Conservation (phyloP, 2,113 vertebrate species). For the Pimephales promelas region DNA sequence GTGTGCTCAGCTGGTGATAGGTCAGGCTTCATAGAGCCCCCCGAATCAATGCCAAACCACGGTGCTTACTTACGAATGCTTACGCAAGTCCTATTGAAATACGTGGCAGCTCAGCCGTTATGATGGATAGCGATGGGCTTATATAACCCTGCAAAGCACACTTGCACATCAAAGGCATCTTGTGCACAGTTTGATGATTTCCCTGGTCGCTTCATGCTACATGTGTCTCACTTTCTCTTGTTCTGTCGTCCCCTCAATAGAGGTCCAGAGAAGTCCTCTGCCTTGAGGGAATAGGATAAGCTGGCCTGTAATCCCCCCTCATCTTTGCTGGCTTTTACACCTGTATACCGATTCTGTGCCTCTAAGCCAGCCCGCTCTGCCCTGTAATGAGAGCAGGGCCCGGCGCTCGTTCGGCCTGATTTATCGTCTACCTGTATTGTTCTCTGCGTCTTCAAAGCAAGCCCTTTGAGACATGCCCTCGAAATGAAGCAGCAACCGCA, state of each 20-base stretch:
- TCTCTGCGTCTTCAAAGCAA: constrained; percentile 56
- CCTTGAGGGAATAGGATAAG: constrained; percentile 25
- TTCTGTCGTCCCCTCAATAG: constrained; percentile 37
- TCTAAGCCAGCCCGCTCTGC: constrained; percentile 5
- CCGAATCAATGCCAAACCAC: constrained; percentile 7
- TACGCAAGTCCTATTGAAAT: constrained; percentile 9
- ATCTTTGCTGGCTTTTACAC: not conserved
- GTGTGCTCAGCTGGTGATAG: constrained; percentile 34
- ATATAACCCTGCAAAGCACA: constrained; percentile 17
- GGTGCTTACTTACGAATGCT: constrained; percentile 1
- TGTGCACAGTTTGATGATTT: constrained; percentile 15
- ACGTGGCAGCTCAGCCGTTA: constrained; percentile 3
- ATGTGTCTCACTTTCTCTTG: constrained; percentile 41
- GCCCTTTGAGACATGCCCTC: constrained; percentile 47
- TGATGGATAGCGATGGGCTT: constrained; percentile 26
- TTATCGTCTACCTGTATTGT: constrained; percentile 56
- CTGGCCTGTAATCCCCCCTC: constrained; percentile 26
- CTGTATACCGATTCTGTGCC: constrained; percentile 37
- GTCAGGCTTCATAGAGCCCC: constrained; percentile 9
- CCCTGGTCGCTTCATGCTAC: constrained; percentile 19
- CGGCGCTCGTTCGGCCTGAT: constrained; percentile 45
- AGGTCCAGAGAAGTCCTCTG: not conserved
- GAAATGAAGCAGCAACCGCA: constrained; percentile 44
- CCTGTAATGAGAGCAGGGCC: constrained; percentile 50
- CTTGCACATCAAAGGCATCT: constrained; percentile 41